Conservation (phyloP, 2,797 vertebrate genomes). For the Mormyrus proboscirostris region DNA sequence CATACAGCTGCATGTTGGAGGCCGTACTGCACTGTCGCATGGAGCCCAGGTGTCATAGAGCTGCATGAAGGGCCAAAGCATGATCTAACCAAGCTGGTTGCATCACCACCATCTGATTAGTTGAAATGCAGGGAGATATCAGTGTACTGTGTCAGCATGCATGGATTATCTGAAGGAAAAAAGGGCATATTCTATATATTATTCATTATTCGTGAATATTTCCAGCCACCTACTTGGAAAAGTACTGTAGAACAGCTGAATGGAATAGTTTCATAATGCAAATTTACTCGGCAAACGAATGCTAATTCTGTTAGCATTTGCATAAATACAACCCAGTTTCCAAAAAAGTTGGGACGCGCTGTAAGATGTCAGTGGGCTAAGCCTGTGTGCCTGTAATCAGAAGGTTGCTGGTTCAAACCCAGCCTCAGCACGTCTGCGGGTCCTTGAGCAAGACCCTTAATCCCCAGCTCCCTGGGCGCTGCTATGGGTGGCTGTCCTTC, state of each 20-base stretch:
- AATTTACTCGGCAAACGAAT: neutral
- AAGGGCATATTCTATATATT: neutral
- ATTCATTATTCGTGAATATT: neutral
- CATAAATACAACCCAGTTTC: neutral
- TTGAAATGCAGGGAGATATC: neutral
- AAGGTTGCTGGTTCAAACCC: too few species aligned
- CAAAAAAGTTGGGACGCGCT: neutral
- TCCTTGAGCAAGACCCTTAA: too few species aligned
- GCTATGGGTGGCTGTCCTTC: too few species aligned
- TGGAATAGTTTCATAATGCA: neutral
- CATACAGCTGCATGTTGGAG: neutral
- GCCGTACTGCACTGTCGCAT: neutral
- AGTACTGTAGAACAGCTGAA: neutral
- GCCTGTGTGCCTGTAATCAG: too few species aligned
- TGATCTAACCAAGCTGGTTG: neutral
- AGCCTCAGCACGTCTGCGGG: too few species aligned
- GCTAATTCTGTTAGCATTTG: neutral
- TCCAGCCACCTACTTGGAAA: neutral
- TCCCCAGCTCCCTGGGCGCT: too few species aligned
- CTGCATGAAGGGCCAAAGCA: neutral
- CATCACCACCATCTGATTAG: neutral
- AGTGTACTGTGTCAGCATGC: neutral
- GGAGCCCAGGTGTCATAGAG: neutral
- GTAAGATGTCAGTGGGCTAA: too few species aligned
- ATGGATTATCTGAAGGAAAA: neutral